Evolutionary conservation across 2,888 invertebrate genomes (phyloP).

Genomic region (Catonia carolina): DNA sequence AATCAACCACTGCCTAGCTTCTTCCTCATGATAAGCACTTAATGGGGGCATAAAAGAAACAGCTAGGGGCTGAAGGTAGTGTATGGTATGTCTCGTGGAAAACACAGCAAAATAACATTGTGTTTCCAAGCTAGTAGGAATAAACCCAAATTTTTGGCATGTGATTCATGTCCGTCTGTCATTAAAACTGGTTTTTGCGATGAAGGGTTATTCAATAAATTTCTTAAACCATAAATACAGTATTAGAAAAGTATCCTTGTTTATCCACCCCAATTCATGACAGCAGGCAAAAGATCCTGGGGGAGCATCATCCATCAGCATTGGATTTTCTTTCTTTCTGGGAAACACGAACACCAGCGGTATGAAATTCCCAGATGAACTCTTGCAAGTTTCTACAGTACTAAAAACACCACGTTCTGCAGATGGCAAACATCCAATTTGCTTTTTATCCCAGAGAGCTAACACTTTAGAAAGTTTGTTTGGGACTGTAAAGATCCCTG

Average conservation of each 20-base stretch:
- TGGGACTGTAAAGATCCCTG: slow-evolving; percentile 22
- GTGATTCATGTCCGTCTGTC: slow-evolving; percentile 20
- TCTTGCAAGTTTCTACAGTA: slow-evolving; percentile 18
- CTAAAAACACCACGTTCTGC: slow-evolving; percentile 12
- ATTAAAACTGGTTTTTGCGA: background rate
- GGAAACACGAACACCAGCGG: slow-evolving; percentile 20
- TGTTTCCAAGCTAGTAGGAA: slow-evolving; percentile 19
- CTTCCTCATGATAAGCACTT: background rate
- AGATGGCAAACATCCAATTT: slow-evolving; percentile 20
- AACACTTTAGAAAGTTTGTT: slow-evolving; percentile 17
- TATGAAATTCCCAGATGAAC: slow-evolving; percentile 4
- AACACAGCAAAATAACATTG: slow-evolving; percentile 23
- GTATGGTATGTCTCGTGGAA: slow-evolving; percentile 12
- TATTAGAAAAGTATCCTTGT: slow-evolving; percentile 26
- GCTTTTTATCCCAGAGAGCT: slow-evolving; percentile 7
- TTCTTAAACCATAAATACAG: slow-evolving; percentile 30
- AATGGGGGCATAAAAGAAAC: slow-evolving; percentile 3
- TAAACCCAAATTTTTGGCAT: slow-evolving; percentile 21
- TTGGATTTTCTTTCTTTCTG: slow-evolving; percentile 24
- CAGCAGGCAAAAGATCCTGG: slow-evolving; percentile 26
- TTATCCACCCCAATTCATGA: slow-evolving; percentile 29
- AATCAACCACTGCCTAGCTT: slow-evolving; percentile 4
- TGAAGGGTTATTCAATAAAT: slow-evolving; percentile 17
- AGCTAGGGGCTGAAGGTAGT: background rate
- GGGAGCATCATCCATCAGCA: too few species aligned